Percentiles rank a stretch among this genome's conserved stretches.
Evolutionary conservation across 2,888 invertebrate genomes (phyloP).

Genomic region (Polyploca ridens): DNA sequence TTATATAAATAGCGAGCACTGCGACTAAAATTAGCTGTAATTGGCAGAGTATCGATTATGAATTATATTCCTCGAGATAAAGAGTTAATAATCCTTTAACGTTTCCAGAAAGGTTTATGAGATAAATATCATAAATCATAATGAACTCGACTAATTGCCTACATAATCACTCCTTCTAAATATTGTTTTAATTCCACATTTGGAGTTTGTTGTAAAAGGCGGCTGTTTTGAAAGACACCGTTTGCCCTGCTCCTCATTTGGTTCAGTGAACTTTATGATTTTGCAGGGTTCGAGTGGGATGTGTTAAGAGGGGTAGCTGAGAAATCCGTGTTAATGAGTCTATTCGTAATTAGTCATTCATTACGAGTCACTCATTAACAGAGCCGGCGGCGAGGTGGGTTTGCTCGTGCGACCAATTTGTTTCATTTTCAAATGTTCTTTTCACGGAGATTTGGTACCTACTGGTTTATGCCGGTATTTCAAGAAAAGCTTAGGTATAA

Average conservation of each 20-base stretch:
- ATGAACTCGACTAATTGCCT: conserved; percentile 13
- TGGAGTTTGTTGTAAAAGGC: conserved; percentile 14
- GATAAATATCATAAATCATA: conserved; percentile 13
- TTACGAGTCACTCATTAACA: conserved; percentile 38
- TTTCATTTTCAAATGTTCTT: conserved; percentile 4
- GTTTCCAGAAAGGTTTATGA: neutral
- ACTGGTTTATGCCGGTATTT: too few relatives aligned
- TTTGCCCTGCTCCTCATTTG: conserved; percentile 19
- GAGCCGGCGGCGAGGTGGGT: conserved; percentile 22
- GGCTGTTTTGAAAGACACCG: conserved; percentile 4
- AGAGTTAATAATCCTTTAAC: conserved; percentile 9
- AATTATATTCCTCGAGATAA: conserved; percentile 3
- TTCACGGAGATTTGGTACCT: neutral
- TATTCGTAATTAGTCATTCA: conserved; percentile 46
- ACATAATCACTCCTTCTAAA: conserved; percentile 15
- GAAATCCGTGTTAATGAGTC: conserved; percentile 44
- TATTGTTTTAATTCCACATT: conserved; percentile 8
- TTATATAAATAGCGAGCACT: too few relatives aligned
- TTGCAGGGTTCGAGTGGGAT: conserved; percentile 22
- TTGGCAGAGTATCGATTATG: conserved; percentile 9
- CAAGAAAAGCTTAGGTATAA: too few relatives aligned
- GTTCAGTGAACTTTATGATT: conserved; percentile 33
- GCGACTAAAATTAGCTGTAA: neutral
- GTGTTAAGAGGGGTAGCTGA: conserved; percentile 18
- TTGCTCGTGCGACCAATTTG: conserved; percentile 4